phyloP scores from a whole-genome alignment of 2,888 invertebrate species.

The Brenthis hecate region DNA sequence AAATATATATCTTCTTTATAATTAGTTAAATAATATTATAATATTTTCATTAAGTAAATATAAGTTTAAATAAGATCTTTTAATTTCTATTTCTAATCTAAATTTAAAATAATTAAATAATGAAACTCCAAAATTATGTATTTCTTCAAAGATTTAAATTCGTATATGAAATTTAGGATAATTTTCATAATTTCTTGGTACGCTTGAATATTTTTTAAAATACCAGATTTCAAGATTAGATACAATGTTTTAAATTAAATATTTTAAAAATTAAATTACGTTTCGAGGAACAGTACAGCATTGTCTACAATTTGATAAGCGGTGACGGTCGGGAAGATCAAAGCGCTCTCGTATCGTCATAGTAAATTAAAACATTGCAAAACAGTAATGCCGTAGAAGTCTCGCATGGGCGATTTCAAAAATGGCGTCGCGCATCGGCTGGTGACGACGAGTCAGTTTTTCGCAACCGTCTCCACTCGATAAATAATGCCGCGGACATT shows the following conservation, averaged over 20 bases:
- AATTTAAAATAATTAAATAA: too few species aligned
- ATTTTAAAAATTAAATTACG: constrained; percentile 23
- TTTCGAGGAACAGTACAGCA: constrained; percentile 31
- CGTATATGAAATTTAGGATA: too few species aligned
- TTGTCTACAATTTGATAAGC: constrained; percentile 41
- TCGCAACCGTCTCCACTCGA: constrained; percentile 81
- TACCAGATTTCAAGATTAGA: constrained; percentile 55
- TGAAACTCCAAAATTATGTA: too few species aligned
- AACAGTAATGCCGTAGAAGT: constrained; percentile 68
- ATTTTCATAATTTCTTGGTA: background rate
- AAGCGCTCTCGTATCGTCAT: constrained; percentile 54
- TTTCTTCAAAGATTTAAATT: too few species aligned
- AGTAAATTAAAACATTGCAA: constrained; percentile 79
- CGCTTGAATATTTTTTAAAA: background rate
- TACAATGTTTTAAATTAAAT: constrained; percentile 42
- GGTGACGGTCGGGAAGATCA: constrained; percentile 73
- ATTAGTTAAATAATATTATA: too few species aligned
- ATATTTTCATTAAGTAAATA: too few species aligned
- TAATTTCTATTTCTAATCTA: too few species aligned
- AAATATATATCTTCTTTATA: too few species aligned
- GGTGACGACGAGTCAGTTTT: constrained; percentile 78
- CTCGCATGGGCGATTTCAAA: constrained; percentile 73
- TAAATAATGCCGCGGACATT: constrained; percentile 81
- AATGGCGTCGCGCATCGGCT: constrained; percentile 71
- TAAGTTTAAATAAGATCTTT: too few species aligned